phyloP scores from a whole-genome alignment of 2,113 vertebrate genomes.

The Paedocypris sp. region DNA sequence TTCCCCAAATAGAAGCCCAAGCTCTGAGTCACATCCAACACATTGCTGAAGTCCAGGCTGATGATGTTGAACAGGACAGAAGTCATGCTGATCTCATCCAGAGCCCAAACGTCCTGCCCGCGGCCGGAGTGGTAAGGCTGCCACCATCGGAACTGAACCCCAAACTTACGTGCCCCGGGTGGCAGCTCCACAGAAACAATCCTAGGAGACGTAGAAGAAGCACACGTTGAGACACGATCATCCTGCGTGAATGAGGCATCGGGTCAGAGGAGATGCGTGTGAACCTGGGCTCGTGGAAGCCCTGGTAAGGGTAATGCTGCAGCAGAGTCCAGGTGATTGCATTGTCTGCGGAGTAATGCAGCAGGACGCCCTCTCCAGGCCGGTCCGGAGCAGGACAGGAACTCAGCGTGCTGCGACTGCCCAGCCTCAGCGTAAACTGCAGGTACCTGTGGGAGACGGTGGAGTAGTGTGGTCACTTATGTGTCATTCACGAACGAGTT shows the following conservation, averaged over 20 bases:
- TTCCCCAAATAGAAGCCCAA: constrained; percentile 94
- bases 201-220: constrained; percentile 49
- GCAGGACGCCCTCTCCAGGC: constrained; percentile 85
- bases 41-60: constrained; percentile 90
- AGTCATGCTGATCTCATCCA: constrained; percentile 97
- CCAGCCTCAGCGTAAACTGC: constrained; percentile 87
- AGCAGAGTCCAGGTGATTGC: constrained; percentile 94
- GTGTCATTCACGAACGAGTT: too few relatives aligned
- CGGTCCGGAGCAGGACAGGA: constrained; percentile 90
- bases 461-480: not conserved
- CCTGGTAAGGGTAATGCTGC: constrained; percentile 87
- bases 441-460: constrained; percentile 68
- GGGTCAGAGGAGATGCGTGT: not conserved
- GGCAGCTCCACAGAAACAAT: constrained; percentile 93
- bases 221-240: not conserved
- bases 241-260: too few relatives aligned
- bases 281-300: constrained; percentile 93
- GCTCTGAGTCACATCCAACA: constrained; percentile 91
- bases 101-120: constrained; percentile 88
- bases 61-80: constrained; percentile 95
- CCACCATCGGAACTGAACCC: constrained; percentile 98
- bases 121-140: constrained; percentile 92
- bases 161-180: constrained; percentile 78
- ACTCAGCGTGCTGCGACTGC: constrained; percentile 86
- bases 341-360: constrained; percentile 93